phyloP scores from a whole-genome alignment of 2,797 vertebrate genomes.

The Hephaestus fuliginosus region DNA sequence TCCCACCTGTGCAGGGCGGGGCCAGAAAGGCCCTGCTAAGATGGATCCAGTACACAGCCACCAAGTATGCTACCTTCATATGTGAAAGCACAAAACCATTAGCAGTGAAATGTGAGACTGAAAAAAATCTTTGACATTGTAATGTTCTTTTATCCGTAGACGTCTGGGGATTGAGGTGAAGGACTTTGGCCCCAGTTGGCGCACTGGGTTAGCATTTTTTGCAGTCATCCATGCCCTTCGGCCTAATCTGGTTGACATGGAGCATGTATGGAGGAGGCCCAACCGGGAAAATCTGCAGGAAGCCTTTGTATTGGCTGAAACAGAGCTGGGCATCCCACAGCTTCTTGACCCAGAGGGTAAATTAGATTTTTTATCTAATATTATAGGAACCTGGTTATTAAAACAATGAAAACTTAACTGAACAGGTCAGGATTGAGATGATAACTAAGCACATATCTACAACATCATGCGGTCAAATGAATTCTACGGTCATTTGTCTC shows the following conservation, averaged over 20 bases:
- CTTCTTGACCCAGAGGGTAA: constrained; percentile 97
- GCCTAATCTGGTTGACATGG: constrained; percentile 94
- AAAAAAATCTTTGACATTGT: constrained; percentile 6
- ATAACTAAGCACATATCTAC: not conserved
- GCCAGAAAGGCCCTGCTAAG: constrained; percentile 94
- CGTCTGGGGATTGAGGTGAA: constrained; percentile 92
- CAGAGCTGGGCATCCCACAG: constrained; percentile 93
- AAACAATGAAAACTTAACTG: constrained; percentile 16
- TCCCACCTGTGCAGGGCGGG: constrained; percentile 90
- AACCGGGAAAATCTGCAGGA: constrained; percentile 94
- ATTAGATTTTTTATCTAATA: constrained; percentile 19
- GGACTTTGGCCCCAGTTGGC: constrained; percentile 98
- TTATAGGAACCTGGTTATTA: not conserved
- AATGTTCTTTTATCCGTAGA: constrained; percentile 78
- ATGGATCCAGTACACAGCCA: constrained; percentile 94
- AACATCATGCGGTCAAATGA: constrained; percentile 12
- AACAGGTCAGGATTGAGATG: constrained; percentile 5
- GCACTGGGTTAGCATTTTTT: constrained; percentile 94
- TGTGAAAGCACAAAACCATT: not conserved
- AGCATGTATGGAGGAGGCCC: constrained; percentile 87
- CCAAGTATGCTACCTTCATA: constrained; percentile 87
- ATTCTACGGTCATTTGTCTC: not conserved
- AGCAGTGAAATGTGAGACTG: not conserved
- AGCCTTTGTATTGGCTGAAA: constrained; percentile 95
- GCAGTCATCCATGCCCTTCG: constrained; percentile 93